Base-by-base conservation (phyloP, 1,140 invertebrate species). In the Orussus abietinus region DNA sequence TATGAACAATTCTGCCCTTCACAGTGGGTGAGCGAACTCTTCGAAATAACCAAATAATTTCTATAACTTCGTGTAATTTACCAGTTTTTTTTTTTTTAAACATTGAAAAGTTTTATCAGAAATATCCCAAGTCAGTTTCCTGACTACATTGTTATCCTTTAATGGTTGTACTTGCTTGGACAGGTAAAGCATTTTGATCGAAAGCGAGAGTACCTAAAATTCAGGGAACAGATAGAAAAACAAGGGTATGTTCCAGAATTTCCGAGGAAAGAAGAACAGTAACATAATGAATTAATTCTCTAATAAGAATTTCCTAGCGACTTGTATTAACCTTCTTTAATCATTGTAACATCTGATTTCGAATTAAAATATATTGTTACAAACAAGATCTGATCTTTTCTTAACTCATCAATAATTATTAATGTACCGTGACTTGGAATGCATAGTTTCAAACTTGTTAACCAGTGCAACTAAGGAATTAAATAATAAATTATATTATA, bases 131-230 rank as follows among this genome's bases (percentile, higher is more conserved):
- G 21, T 21, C 42, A 15, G 32, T 28, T 30, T 32, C 25, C 12
- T 17, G 22, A 30, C 21, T 15, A 29, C 2, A 14, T 11, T 14
- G 38, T 5, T 18, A 11, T 43, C 35, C 19, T 12, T 31, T 19
- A 34, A 33, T 22, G 22, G 29, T 38, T 46, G 40, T 40, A 34
- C 36, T 42, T 47, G 40, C 44, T 56, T 57, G 45, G 58, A 59
- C 61, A 85, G 83, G 89, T 95, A 7, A 92, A 89, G 72, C 91
- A 96, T 74, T 96, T 96, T 74, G 90, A 95, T 74, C 79, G 88
- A 58, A 92, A 91, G 69, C 68, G 88, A 64, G 83, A 85, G 51
- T 95, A 92, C 72, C 75, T 90, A 55, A 80, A 89, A 61, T 96
- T 91, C 68, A 92, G 92, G 75, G 83, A 88, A 53, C 84, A 85